Base-by-base conservation (phyloP, 2,797 vertebrate genomes). In the Phalloptychus januarius region DNA sequence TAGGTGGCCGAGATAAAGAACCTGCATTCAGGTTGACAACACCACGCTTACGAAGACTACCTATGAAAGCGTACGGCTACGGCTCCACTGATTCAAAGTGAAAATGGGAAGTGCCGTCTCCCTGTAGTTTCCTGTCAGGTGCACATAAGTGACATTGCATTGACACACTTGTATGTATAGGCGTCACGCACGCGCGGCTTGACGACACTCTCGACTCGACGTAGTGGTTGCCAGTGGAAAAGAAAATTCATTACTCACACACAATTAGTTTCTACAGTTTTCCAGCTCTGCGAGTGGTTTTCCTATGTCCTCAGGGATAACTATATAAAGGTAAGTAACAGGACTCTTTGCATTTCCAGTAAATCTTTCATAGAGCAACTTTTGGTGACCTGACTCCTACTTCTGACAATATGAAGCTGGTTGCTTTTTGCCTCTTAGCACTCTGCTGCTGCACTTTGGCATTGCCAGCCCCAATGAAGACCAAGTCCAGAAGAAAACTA, bases 181-280 rank as follows among this genome's bases (percentile, higher is more conserved):
- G 88, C 84, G 89, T 80, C 92, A 87, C 87, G 86, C 88, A 89
- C 86, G 81, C 87, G 82, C 88, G 23, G 72, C 85, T 77, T 90
- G 85, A 92, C 91, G 88, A 33, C 85, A 91, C 80, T 85, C 76
- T 88, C 88, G 80, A 72, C 90, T 91, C 92, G 54, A 95, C 92
- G 93, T 94, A 91, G 92, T 94, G 94, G 94, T 91, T 95, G 96
- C 96, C 96, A 97, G 92, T 97, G 98, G 98, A 99, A 99, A 99
- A 98, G 97, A 98, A 98, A 98, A 97, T 96, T 93, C 87, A 96
- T 98, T 97, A 98, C 95, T 98, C 97, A 97, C 94, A 96, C 84
- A 94, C 93, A 70, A 70, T 44, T 94, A 96, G 95, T 97, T 95
- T 97, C 95, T 95, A 79, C 80, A 96, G 96, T 93, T 98, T 99